Base-by-base conservation (phyloP, 1,140 invertebrate genomes). In the Calliphora vicina region DNA sequence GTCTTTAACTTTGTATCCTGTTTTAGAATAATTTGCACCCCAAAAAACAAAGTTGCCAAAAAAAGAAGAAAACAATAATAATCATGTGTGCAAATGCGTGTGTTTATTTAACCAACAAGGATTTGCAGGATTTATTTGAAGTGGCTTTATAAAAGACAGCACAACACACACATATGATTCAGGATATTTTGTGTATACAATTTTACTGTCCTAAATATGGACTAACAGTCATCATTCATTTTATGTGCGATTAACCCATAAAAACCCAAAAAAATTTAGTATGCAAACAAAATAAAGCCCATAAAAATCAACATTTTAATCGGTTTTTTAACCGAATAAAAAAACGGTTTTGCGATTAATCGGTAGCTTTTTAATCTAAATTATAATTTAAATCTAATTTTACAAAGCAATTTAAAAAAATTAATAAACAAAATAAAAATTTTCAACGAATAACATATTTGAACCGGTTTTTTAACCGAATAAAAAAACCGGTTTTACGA, bases 21-120 rank as follows among this genome's bases (percentile, higher is more conserved):
- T 67, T 67, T 67, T 23, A 67, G 61, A 67, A 67, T 67, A 67
- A 67, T 67, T 67, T 67, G 61, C 61, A 67, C 61, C n/a, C 61
- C 61, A 25, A 67, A 50, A 50, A 12, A 20, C 61, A 25, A 67
- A 23, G 20, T 67, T 67, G 12, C 50, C 15, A n/a, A 67, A 67
- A 20, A 67, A 9, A 17, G 13, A 15, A 20, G 4, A 67, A 23
- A 23, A 9, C n/a, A 23, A 23, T 1, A 67, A 17, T 20, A n/a
- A 20, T 23, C n/a, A n/a, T 25, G 61, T 23, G 10, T 25, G n/a
- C n/a, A 20, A 67, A 67, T 20, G 20, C 61, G n/a, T 67, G 35
- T 35, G 35, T 50, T 50, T 50, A 50, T 50, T 50, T 50, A 17
- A 50, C 45, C 45, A 50, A 50, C 45, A 50, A 50, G 45, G 45